Evolutionary conservation across 2,797 vertebrate genomes (phyloP).

Genomic region (Halcyon chelicuti): DNA sequence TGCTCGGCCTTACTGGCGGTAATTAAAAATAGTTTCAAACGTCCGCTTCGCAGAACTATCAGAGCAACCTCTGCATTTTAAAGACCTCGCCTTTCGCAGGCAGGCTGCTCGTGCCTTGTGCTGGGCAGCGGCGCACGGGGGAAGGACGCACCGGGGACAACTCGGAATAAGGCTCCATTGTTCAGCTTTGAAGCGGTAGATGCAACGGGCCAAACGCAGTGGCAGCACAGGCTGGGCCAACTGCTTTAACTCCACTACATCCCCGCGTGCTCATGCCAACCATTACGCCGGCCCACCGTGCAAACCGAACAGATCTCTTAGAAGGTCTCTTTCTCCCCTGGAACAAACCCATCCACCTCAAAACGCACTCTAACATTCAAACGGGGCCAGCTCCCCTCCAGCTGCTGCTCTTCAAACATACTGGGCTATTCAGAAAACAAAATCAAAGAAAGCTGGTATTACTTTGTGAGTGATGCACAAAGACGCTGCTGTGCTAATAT

Average conservation of each 20-base stretch:
- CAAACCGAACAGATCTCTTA: background rate
- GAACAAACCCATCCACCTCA: background rate
- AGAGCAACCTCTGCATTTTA: background rate
- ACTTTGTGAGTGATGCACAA: conserved; percentile 8
- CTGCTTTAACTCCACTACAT: background rate
- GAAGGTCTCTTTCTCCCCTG: background rate
- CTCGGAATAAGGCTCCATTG: background rate
- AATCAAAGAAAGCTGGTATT: conserved; percentile 26
- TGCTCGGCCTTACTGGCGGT: background rate
- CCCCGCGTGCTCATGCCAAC: background rate
- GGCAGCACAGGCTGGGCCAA: background rate
- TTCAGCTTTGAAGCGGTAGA: background rate
- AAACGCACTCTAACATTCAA: background rate
- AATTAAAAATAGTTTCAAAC: background rate
- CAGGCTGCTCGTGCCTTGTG: accelerated
- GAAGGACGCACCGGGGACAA: background rate
- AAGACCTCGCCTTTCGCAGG: background rate
- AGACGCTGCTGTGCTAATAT: conserved; percentile 6
- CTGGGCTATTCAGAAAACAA: conserved; percentile 29
- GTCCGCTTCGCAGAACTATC: background rate
- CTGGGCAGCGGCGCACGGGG: background rate
- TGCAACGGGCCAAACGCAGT: background rate
- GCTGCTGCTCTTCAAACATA: background rate
- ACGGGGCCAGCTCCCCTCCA: background rate
- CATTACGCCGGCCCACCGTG: background rate